These are phyloP conservation scores for Archegozetes longisetosus DNA, from an alignment of 1,140 invertebrate genomes.

Conservation along the genomic window DNA sequence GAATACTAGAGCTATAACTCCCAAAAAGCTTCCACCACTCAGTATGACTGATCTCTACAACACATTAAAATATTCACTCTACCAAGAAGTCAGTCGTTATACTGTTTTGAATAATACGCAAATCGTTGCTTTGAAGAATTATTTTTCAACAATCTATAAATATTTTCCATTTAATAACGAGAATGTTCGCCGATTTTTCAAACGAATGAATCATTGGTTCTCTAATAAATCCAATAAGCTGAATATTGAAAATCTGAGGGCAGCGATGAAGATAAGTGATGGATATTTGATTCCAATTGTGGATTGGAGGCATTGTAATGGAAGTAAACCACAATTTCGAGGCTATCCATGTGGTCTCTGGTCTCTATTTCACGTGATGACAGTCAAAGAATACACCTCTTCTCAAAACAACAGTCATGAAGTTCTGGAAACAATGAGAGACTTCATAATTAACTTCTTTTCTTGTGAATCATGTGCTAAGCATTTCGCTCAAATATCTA, in stretches of 20 bases:
- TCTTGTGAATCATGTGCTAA: conserved; percentile 71
- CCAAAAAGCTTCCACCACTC: not conserved
- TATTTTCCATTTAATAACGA: conserved; percentile 20
- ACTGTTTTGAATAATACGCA: conserved; percentile 5
- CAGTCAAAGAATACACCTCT: conserved; percentile 50
- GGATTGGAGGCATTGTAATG: conserved; percentile 65
- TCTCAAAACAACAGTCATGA: conserved; percentile 33
- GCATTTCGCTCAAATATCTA: conserved; percentile 66
- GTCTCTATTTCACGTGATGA: conserved; percentile 84
- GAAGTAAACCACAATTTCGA: conserved; percentile 48
- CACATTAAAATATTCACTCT: conserved; percentile 8
- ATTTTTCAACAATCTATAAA: not conserved
- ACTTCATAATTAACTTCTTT: conserved; percentile 83
- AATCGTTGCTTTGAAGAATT: conserved; percentile 10
- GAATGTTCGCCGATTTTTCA: conserved; percentile 15
- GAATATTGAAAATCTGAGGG: not conserved
- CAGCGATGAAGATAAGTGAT: conserved; percentile 3
- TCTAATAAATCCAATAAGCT: not conserved
- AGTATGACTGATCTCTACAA: conserved; percentile 16
- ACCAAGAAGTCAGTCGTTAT: conserved; percentile 2
- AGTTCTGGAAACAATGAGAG: conserved; percentile 63
- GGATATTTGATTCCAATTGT: conserved; percentile 30
- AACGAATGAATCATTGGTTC: conserved; percentile 13
- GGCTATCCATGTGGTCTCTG: conserved; percentile 94
- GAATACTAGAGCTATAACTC: too few relatives aligned